phyloP scores from a whole-genome alignment of 2,888 invertebrate species.

The Zaprionus bogoriensis region DNA sequence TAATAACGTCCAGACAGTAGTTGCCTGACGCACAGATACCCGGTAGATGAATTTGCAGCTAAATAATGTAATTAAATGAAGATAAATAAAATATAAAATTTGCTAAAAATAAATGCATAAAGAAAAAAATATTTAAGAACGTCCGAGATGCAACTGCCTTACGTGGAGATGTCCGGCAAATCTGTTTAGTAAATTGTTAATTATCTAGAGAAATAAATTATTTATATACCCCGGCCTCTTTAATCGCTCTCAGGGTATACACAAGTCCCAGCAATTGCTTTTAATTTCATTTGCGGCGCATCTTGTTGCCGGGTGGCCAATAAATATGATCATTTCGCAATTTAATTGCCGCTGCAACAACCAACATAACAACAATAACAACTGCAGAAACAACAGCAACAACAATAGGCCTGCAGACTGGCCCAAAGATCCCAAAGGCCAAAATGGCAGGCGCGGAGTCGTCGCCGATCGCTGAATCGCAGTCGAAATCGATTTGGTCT shows the following conservation, averaged over 20 bases:
- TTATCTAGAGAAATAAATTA: too few species aligned
- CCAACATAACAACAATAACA: neutral
- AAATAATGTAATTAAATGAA: too few species aligned
- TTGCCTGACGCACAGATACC: too few species aligned
- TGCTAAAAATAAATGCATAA: too few species aligned
- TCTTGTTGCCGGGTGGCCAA: slow-evolving; percentile 39
- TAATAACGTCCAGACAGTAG: too few species aligned
- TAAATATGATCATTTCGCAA: slow-evolving; percentile 74
- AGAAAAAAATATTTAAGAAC: too few species aligned
- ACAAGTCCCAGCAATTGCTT: neutral
- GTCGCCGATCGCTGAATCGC: slow-evolving; percentile 40
- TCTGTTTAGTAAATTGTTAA: too few species aligned
- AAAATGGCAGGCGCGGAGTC: slow-evolving; percentile 33
- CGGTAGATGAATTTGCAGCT: too few species aligned
- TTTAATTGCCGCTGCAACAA: neutral
- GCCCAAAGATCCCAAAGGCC: slow-evolving; percentile 58
- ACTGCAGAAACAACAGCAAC: neutral
- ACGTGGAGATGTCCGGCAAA: too few species aligned
- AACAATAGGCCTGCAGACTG: slow-evolving; percentile 15
- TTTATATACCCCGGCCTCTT: too few species aligned
- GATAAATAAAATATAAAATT: too few species aligned
- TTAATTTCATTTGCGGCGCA: slow-evolving; percentile 1
- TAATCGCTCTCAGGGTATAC: neutral
- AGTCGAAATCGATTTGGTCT: slow-evolving; percentile 72
- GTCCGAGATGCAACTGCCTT: too few species aligned